Conservation (phyloP, 2,113 vertebrate species). For the Channa maculata region DNA sequence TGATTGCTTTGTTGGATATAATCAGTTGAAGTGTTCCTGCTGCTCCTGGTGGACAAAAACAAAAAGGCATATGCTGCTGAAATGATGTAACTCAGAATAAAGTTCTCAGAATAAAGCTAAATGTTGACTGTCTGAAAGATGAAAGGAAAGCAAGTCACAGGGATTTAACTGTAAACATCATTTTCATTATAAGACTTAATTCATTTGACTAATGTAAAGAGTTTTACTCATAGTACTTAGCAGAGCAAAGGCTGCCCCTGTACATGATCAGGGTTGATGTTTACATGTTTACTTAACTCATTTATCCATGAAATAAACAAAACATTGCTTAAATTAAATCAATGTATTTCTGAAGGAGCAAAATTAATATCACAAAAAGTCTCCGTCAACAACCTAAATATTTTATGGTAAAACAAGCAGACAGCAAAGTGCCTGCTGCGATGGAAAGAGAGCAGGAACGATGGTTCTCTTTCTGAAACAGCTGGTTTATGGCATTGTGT, state of each 20-base stretch:
- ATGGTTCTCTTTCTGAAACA: background rate
- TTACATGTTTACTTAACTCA: conserved; percentile 38
- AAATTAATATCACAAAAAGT: conserved; percentile 28
- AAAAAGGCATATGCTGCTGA: conserved; percentile 9
- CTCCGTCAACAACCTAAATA: conserved; percentile 40
- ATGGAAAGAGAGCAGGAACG: conserved; percentile 4
- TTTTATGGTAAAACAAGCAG: conserved; percentile 22
- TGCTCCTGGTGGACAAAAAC: background rate
- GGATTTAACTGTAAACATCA: conserved; percentile 18
- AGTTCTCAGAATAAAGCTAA: conserved; percentile 19
- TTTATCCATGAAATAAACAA: conserved; percentile 40
- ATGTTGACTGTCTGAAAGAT: background rate
- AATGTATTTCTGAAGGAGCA: conserved; percentile 27
- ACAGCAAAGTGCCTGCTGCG: conserved; percentile 14
- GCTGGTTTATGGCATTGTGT: background rate
- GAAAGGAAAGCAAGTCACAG: background rate
- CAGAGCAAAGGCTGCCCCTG: background rate
- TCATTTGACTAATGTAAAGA: conserved; percentile 16
- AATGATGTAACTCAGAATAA: background rate
- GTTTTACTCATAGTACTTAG: background rate
- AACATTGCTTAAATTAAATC: conserved; percentile 27
- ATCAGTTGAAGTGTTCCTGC: background rate
- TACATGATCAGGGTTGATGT: conserved; percentile 27
- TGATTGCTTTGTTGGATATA: background rate
- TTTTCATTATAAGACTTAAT: conserved; percentile 15